phyloP scores from a whole-genome alignment of 2,797 vertebrate genomes.

The Sebastes taczanowskii region DNA sequence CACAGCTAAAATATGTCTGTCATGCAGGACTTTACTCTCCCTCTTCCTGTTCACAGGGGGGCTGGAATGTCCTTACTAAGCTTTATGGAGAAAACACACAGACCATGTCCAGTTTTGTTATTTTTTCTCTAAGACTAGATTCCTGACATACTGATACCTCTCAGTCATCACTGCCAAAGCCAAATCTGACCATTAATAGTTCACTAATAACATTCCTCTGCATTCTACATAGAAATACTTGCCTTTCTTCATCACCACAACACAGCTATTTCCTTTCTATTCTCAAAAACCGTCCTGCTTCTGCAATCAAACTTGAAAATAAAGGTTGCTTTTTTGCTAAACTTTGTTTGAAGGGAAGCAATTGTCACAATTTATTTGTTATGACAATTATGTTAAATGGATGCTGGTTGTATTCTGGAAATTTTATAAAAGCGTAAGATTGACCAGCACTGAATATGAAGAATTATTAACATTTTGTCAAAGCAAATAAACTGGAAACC shows the following conservation, averaged over 20 bases:
- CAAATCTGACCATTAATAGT: constrained; percentile 50
- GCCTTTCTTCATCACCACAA: constrained; percentile 1
- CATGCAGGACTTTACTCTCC: constrained; percentile 44
- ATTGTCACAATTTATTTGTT: neutral
- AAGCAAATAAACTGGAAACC: neutral
- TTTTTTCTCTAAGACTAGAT: constrained; percentile 61
- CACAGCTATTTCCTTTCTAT: constrained; percentile 15
- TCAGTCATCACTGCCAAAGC: constrained; percentile 38
- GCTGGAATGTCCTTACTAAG: constrained; percentile 67
- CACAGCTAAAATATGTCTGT: constrained; percentile 58
- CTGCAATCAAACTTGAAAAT: neutral
- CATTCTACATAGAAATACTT: constrained; percentile 22
- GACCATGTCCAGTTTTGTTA: constrained; percentile 69
- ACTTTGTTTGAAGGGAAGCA: neutral
- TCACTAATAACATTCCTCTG: constrained; percentile 42
- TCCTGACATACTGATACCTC: constrained; percentile 67
- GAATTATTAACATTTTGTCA: neutral
- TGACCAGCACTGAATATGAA: neutral
- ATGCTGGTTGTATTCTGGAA: neutral
- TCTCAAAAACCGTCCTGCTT: neutral
- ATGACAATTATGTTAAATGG: neutral
- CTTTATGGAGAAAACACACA: constrained; percentile 42
- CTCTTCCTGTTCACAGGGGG: constrained; percentile 56
- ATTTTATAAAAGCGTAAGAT: neutral
- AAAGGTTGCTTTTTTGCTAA: neutral